phyloP scores from a whole-genome alignment of 35 echinoderm and acorn worm genomes.

The Amphiura filiformis region DNA sequence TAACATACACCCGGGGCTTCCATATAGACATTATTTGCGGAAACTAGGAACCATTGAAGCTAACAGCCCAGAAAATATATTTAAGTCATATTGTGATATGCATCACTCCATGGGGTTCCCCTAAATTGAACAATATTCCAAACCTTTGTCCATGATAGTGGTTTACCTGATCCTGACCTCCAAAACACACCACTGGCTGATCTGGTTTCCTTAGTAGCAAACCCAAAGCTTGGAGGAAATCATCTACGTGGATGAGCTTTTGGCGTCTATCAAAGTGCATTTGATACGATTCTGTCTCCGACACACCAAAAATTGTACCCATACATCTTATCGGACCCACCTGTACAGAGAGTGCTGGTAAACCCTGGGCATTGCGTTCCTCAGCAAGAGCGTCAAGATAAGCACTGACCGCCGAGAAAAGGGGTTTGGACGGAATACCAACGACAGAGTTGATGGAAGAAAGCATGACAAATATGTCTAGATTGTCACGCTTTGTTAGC shows the following conservation, averaged over 20 bases:
- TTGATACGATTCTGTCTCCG: neutral
- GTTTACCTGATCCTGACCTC: too few relatives aligned
- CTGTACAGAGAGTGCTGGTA: constrained; percentile 66
- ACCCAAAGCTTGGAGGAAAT: neutral
- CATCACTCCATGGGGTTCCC: too few relatives aligned
- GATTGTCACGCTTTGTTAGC: constrained; percentile 32
- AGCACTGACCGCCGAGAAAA: constrained; percentile 34
- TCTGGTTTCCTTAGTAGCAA: neutral
- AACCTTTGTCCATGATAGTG: too few relatives aligned
- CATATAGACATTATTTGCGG: too few relatives aligned
- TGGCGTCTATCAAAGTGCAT: too few relatives aligned
- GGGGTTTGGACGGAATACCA: constrained; percentile 55
- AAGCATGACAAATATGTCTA: constrained; percentile 73
- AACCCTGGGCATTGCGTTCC: constrained; percentile 43
- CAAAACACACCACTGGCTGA: neutral
- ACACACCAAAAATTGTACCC: neutral
- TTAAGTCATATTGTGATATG: too few relatives aligned
- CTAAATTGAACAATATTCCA: too few relatives aligned
- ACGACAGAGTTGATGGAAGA: constrained; percentile 44
- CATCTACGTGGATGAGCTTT: neutral
- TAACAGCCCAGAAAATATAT: too few relatives aligned
- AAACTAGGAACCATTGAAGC: too few relatives aligned
- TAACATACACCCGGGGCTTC: too few relatives aligned
- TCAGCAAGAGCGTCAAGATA: constrained; percentile 45
- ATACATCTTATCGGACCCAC: constrained; percentile 48